Conservation (phyloP, 2,888 invertebrate genomes). For the Esperia sulphurella region DNA sequence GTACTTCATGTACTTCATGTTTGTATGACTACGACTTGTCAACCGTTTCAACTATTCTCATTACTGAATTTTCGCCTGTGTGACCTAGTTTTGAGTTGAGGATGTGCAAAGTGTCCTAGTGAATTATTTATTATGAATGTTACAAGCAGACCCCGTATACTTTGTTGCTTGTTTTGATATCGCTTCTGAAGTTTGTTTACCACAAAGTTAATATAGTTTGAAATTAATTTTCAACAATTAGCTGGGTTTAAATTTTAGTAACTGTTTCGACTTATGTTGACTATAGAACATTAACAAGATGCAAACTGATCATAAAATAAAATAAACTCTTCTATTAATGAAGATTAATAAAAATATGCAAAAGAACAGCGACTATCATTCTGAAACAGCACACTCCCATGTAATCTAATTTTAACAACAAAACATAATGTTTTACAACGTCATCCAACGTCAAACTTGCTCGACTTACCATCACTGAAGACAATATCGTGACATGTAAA, state of each 20-base stretch:
- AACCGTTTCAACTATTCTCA: conserved; percentile 10
- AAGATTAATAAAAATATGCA: too few relatives aligned
- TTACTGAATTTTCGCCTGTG: conserved; percentile 9
- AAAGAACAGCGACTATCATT: too few relatives aligned
- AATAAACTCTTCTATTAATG: too few relatives aligned
- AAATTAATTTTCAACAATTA: too few relatives aligned
- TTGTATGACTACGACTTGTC: not conserved
- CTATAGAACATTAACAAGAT: too few relatives aligned
- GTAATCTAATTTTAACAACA: not conserved
- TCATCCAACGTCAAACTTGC: not conserved
- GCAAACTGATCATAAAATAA: too few relatives aligned
- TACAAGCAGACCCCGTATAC: not conserved
- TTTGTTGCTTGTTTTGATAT: not conserved
- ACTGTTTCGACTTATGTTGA: too few relatives aligned
- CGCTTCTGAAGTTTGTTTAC: too few relatives aligned
- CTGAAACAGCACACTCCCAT: not conserved
- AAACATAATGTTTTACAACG: not conserved
- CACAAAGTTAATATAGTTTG: too few relatives aligned
- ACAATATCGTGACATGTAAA: conserved; percentile 3
- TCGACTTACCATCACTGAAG: not conserved
- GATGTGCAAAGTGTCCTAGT: conserved; percentile 6
- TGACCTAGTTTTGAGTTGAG: conserved; percentile 7
- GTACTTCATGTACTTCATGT: too few relatives aligned
- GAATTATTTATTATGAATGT: conserved; percentile 10
- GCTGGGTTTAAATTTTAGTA: too few relatives aligned